A percentile compares a stretch with the other conserved stretches of the same genome.
Conservation (phyloP, 2,797 vertebrate genomes). For the Neosilurus mollespiculum region DNA sequence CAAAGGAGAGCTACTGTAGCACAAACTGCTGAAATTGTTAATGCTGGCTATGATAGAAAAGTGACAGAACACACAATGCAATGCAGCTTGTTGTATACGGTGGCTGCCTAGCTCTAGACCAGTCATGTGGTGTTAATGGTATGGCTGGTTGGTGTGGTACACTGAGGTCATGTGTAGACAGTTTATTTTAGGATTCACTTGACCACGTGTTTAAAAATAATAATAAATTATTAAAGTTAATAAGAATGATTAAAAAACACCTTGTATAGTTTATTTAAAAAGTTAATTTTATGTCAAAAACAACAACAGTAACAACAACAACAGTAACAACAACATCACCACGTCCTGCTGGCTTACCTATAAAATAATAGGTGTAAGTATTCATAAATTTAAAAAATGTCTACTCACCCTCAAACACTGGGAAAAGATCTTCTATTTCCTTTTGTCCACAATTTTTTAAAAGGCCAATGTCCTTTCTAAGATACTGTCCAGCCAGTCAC, state of each 20-base stretch:
- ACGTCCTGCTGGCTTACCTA: neutral
- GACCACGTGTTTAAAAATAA: too few species aligned
- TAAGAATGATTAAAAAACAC: neutral
- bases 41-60: too few species aligned
- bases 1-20: too few species aligned
- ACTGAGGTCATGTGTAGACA: neutral
- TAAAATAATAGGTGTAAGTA: neutral
- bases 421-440: neutral
- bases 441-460: neutral
- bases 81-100: too few species aligned
- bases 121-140: too few species aligned
- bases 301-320: too few species aligned
- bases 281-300: too few species aligned
- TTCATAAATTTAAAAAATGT: neutral
- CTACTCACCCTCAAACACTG: slow-evolving; percentile 47
- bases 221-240: neutral
- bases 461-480: slow-evolving; percentile 36
- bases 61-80: too few species aligned
- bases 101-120: too few species aligned
- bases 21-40: too few species aligned
- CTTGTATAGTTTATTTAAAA: neutral
- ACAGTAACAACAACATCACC: too few species aligned
- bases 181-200: neutral
- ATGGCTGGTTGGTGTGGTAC: neutral
- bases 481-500: slow-evolving; percentile 53